Base-by-base conservation (phyloP, 1,140 invertebrate genomes). In the Carposina sasakii region DNA sequence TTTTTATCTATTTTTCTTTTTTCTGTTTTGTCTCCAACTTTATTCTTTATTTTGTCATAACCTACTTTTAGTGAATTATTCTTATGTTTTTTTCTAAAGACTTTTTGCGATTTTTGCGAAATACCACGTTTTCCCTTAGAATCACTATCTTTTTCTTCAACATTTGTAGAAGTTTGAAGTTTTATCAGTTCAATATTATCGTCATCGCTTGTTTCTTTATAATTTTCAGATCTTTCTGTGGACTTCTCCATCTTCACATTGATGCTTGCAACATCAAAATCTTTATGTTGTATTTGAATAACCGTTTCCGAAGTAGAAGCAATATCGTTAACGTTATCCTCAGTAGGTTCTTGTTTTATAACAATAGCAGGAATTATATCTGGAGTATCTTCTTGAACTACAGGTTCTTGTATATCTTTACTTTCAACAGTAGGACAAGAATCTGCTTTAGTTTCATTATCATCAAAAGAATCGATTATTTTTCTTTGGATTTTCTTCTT, bases 401-500 rank as follows among this genome's bases (percentile, higher is more conserved):
- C 12, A 20, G 19, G 21, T 26, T 13, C 1, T 13, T 10, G 33
- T 6, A 13, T 10, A 24, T 13, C 22, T 23, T 53, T 39, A 48
- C 33, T 2, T 13, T 1, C 36, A 2, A 28, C 6, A 12, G 24
- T 12, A 6, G 24, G 12, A 6, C 12, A 28, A 28, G 6, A 28
- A 12, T 28, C 24, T 40, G 55, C 36, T 54, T 76, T 58, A 67
- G 66, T 57, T 58, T 77, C 63, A 71, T 22, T 62, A 9, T 67
- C 61, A 19, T 71, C 69, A 28, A 56, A 33, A 9, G 54, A 73
- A 48, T 73, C 72, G 45, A 47, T 64, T 23, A 64, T 86, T 88
- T 74, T 89, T 87, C 65, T 85, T 81, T 23, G 84, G 60, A 71
- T 77, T 22, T 88, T 86, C 57, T 89, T 89, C 59, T 88, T 89